Percentiles rank a stretch among this genome's conserved stretches.
Evolutionary conservation across 2,113 vertebrate species (phyloP).

Genomic region (Sphaerodactylus townsendi): DNA sequence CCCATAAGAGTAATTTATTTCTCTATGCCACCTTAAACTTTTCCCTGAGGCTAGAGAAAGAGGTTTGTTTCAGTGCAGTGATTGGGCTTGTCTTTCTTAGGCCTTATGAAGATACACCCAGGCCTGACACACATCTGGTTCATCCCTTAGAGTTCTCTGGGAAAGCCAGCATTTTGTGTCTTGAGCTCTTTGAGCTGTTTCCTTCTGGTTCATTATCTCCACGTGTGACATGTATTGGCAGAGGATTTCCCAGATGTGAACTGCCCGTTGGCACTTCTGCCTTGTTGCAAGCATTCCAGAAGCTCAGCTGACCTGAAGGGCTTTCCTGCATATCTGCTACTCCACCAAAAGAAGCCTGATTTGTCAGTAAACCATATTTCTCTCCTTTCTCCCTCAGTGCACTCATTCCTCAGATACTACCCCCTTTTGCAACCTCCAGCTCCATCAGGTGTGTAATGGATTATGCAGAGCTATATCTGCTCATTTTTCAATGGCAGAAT

Average conservation of each 20-base stretch:
- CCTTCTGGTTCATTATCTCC: constrained; percentile 15
- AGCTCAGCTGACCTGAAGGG: neutral
- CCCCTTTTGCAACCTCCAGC: neutral
- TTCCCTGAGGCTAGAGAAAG: neutral
- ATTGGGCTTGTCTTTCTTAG: neutral
- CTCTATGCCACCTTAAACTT: neutral
- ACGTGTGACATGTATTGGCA: neutral
- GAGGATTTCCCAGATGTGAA: neutral
- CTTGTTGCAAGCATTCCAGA: neutral
- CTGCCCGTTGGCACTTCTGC: neutral
- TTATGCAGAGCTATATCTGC: neutral
- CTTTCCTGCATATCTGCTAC: neutral
- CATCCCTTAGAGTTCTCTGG: constrained; percentile 1
- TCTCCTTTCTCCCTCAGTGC: neutral
- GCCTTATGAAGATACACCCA: neutral
- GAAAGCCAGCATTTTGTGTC: neutral
- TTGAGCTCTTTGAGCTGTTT: neutral
- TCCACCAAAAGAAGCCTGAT: neutral
- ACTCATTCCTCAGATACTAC: neutral
- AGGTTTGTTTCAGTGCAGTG: neutral
- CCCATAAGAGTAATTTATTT: neutral
- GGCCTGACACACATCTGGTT: neutral
- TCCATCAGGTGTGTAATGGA: constrained; percentile 5
- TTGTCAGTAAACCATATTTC: neutral
- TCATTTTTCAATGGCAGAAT: neutral